Base-by-base conservation (phyloP, 2,113 vertebrate genomes). In the Bungarus multicinctus region DNA sequence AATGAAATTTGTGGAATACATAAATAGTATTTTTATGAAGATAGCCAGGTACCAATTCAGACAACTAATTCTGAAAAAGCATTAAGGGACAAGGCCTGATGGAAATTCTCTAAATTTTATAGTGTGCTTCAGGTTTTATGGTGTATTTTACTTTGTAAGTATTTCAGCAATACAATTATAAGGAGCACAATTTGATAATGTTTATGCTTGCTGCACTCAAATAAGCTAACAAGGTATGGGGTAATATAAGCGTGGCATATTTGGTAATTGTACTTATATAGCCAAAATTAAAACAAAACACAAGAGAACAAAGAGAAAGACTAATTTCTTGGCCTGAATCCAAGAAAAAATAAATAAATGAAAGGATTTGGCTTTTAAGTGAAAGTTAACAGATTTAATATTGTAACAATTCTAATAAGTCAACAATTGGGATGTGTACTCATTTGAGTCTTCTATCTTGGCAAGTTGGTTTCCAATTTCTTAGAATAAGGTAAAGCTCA, bases 21-120 rank as follows among this genome's bases (percentile, higher is more conserved):
- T 20, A 85, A 74, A 93, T 93, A 47, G 43, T 12, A 81, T 92
- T 87, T 16, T 64, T 22, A 14, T 87, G 50, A 69, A 43, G 89
- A 95, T 45, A 88, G 60, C 85, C 55, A 20, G 6, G 30, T 7
- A 90, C 54, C 34, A 88, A 90, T 90, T 34, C 81, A 20, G 60
- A 92, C 45, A 90, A 45, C 89, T 60, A 91, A 69, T 25, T 93
- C 87, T 92, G n/a, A 96, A 95, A 94, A 86, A 89, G 91, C 96
- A 91, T 25, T 8, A 45, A 93, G 58, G n/a, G 89, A 18, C 81
- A 93, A 39, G 69, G 27, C 30, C 69, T 39, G 30, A 60, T 60
- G 9, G 25, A 60, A 60, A 30, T 60, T 60, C 25, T 60, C 58
- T 60, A 11, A 23, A 11, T 60, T 30, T 3, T 60, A 60, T 60